Evolutionary conservation across 2,113 vertebrate genomes (phyloP).

Genomic region (Echinops telfairi): DNA sequence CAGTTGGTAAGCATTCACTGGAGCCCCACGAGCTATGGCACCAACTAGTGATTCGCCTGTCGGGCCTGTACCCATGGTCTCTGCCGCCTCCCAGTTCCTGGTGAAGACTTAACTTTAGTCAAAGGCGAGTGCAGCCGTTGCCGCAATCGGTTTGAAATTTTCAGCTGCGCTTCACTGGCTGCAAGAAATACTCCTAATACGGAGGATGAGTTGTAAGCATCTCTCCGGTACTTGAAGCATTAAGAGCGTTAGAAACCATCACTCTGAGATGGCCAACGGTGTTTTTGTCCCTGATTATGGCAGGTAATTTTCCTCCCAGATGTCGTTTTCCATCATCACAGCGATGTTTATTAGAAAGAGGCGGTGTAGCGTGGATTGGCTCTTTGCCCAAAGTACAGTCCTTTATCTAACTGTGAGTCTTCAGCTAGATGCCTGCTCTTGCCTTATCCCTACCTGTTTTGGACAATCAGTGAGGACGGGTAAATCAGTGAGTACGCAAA

Average conservation of each 20-base stretch:
- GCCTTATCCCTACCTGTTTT: constrained; percentile 58
- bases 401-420: constrained; percentile 66
- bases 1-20: neutral
- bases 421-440: constrained; percentile 54
- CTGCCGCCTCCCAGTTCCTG: neutral
- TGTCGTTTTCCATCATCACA: constrained; percentile 60
- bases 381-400: constrained; percentile 48
- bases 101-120: constrained; percentile 12
- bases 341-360: constrained; percentile 72
- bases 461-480: constrained; percentile 59
- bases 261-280: neutral
- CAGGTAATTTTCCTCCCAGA: constrained; percentile 17
- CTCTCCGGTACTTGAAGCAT: constrained; percentile 36
- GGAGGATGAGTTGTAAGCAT: neutral
- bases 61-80: neutral
- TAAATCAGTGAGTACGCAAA: constrained; percentile 62
- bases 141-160: constrained; percentile 4
- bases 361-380: constrained; percentile 54
- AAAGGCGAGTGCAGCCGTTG: neutral
- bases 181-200: constrained; percentile 26
- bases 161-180: neutral
- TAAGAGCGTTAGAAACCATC: neutral
- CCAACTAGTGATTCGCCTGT: neutral
- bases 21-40: neutral
- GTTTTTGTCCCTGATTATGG: neutral